phyloP scores from a whole-genome alignment of 2,113 vertebrate genomes.

The Pholis gunnellus region DNA sequence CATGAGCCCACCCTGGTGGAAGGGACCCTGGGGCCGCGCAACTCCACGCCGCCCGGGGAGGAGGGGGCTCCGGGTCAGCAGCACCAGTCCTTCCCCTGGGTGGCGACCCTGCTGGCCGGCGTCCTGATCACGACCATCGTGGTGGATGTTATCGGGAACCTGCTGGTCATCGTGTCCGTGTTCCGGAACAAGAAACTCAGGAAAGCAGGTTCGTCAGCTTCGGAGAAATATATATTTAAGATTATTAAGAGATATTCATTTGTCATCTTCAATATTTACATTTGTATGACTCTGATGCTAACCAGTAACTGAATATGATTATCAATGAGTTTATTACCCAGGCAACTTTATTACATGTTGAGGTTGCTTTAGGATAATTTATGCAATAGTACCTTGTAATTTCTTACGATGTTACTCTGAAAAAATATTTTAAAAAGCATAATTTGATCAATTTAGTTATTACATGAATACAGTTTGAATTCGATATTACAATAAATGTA shows the following conservation, averaged over 20 bases:
- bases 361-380: not conserved
- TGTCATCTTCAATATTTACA: not conserved
- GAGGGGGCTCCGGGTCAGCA: slow-evolving; percentile 60
- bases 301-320: not conserved
- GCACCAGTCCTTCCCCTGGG: slow-evolving; percentile 79
- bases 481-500: not conserved
- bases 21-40: slow-evolving; percentile 69
- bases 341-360: not conserved
- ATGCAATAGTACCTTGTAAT: not conserved
- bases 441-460: not conserved
- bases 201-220: slow-evolving; percentile 78
- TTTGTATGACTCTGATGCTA: too few relatives aligned
- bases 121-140: slow-evolving; percentile 87
- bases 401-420: not conserved
- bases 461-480: not conserved
- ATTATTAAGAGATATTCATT: too few relatives aligned
- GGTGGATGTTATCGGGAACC: slow-evolving; percentile 86
- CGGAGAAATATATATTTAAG: too few relatives aligned
- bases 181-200: slow-evolving; percentile 89
- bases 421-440: not conserved
- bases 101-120: slow-evolving; percentile 78
- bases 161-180: slow-evolving; percentile 88
- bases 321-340: not conserved
- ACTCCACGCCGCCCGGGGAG: slow-evolving; percentile 68
- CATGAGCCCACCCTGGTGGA: slow-evolving; percentile 73